Conservation (phyloP, 2,113 vertebrate genomes). For the Paraplagusia blochii region DNA sequence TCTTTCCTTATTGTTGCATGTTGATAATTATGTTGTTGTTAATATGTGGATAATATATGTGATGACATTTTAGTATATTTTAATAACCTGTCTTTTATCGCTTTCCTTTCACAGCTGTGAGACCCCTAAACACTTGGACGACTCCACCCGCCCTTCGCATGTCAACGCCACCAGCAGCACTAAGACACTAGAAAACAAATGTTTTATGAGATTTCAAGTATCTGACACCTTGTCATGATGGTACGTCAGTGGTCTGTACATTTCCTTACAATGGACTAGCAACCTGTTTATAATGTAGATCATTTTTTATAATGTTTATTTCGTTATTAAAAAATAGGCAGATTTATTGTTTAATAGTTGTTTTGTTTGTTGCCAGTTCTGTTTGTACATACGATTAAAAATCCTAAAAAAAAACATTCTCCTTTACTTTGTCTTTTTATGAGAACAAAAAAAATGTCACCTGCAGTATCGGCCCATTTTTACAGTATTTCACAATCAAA, state of each 20-base stretch:
- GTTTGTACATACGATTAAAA: conserved; percentile 72
- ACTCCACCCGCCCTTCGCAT: not conserved
- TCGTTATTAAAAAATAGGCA: conserved; percentile 39
- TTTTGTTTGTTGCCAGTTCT: conserved; percentile 33
- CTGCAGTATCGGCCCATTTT: not conserved
- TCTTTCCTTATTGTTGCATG: conserved; percentile 10
- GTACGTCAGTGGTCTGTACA: conserved; percentile 68
- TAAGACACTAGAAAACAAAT: conserved; percentile 32
- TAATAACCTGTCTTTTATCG: not conserved
- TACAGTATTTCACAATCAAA: too few species aligned
- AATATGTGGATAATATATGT: not conserved
- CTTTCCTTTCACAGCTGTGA: conserved; percentile 55
- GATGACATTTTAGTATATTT: too few species aligned
- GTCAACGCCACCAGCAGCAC: conserved; percentile 24
- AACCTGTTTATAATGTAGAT: conserved; percentile 14
- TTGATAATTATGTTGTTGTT: not conserved
- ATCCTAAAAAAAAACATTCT: conserved; percentile 27
- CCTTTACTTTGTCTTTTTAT: conserved; percentile 4
- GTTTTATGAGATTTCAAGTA: conserved; percentile 32
- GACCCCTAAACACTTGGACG: conserved; percentile 9
- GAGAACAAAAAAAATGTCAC: not conserved
- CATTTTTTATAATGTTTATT: conserved; percentile 68
- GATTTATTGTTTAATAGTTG: conserved; percentile 23
- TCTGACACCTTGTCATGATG: conserved; percentile 45
- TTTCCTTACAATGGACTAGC: conserved; percentile 56